Conservation (phyloP, 92 coral and sea anemone genomes). For the Umimayanthus kanabou region DNA sequence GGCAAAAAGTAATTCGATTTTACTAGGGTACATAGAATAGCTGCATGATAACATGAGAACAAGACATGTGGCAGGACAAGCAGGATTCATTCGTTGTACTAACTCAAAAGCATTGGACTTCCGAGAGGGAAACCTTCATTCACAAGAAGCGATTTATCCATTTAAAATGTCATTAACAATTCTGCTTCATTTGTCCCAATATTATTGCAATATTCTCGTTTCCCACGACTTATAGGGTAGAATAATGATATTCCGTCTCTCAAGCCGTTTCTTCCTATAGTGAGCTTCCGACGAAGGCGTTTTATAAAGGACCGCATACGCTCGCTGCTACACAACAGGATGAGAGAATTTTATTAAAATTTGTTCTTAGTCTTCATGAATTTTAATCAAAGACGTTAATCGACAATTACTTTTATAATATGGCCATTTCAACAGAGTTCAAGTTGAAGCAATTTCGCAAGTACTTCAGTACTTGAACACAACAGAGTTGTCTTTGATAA, state of each 20-base stretch:
- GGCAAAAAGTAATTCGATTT: constrained; percentile 74
- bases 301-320: constrained; percentile 40
- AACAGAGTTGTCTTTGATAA: background rate
- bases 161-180: constrained; percentile 44
- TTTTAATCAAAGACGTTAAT: constrained; percentile 24
- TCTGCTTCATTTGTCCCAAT: constrained; percentile 34
- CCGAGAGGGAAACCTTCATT: constrained; percentile 37
- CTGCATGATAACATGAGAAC: constrained; percentile 37
- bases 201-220: constrained; percentile 37
- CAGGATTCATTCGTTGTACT: constrained; percentile 15
- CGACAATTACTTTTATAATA: constrained; percentile 11
- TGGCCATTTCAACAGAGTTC: constrained; percentile 24
- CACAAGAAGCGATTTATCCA: constrained; percentile 40
- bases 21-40: constrained; percentile 14
- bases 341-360: constrained; percentile 22
- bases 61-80: constrained; percentile 23
- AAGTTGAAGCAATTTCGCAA: background rate
- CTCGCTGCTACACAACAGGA: constrained; percentile 31
- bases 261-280: constrained; percentile 18
- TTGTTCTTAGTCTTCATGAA: constrained; percentile 15
- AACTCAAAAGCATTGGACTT: constrained; percentile 31
- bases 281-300: constrained; percentile 38
- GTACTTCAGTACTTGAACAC: constrained; percentile 2
- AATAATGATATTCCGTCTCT: constrained; percentile 19
- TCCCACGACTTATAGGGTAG: constrained; percentile 34